Percentiles rank a stretch among this genome's conserved stretches.
Conservation (phyloP, 2,113 vertebrate genomes). For the Capra hircus region DNA sequence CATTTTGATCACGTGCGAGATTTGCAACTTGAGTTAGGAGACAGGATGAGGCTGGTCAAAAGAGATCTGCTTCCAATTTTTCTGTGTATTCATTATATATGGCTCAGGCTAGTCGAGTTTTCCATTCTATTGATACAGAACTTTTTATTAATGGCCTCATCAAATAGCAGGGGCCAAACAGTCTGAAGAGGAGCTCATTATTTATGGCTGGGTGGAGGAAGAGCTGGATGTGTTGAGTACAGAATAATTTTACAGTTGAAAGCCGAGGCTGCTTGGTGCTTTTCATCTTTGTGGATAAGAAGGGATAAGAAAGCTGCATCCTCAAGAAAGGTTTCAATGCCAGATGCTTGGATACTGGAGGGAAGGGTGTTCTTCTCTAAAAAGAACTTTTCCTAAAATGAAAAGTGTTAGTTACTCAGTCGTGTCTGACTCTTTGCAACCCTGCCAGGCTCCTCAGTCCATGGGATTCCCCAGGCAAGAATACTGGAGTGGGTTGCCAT, state of each 20-base stretch:
- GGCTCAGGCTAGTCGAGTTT: not conserved
- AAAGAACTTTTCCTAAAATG: not conserved
- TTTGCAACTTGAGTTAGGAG: not conserved
- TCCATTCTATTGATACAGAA: not conserved
- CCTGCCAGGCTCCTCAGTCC: not conserved
- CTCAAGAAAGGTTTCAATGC: not conserved
- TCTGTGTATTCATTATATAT: not conserved
- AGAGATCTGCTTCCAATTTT: not conserved
- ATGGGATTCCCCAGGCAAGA: not conserved
- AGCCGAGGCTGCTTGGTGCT: not conserved
- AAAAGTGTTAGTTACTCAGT: not conserved
- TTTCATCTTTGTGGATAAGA: not conserved
- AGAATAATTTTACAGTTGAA: not conserved
- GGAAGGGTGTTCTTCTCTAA: not conserved
- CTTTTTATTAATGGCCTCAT: conserved; percentile 41
- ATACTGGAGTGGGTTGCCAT: not conserved
- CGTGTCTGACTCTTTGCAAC: not conserved
- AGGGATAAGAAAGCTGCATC: not conserved
- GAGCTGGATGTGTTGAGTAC: not conserved
- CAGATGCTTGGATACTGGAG: not conserved
- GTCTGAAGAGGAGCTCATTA: conserved; percentile 27
- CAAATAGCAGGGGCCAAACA: not conserved
- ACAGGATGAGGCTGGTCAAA: not conserved
- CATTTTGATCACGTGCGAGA: not conserved
- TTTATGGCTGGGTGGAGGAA: not conserved